Evolutionary conservation across 2,888 invertebrate genomes (phyloP).

Genomic region (Trissolcus japonicus): DNA sequence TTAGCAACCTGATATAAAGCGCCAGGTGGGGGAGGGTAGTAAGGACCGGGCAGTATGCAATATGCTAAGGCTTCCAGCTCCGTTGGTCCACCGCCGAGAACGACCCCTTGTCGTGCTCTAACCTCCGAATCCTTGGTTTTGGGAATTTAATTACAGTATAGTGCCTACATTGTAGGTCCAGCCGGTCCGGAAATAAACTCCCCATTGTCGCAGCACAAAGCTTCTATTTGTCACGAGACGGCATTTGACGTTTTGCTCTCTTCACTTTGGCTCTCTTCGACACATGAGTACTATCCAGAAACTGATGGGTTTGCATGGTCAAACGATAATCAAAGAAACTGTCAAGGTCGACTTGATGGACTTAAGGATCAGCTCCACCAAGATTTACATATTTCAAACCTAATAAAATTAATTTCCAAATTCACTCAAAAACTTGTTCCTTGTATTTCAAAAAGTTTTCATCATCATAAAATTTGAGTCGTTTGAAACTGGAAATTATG

Average conservation of each 20-base stretch:
- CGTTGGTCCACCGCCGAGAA: conserved; percentile 48
- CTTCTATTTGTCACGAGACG: conserved; percentile 75
- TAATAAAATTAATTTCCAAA: no score
- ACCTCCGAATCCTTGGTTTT: conserved; percentile 74
- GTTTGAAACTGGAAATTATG: not conserved
- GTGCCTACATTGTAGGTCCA: conserved; percentile 76
- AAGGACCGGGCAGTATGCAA: conserved; percentile 75
- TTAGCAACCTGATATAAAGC: conserved; percentile 61
- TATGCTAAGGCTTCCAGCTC: conserved; percentile 72
- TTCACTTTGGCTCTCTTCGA: conserved; percentile 61
- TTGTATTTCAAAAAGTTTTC: no score
- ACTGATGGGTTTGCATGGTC: conserved; percentile 37
- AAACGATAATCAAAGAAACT: conserved; percentile 31
- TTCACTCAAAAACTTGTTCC: no score
- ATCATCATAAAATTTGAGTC: no score
- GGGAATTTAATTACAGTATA: conserved; percentile 76
- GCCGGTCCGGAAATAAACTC: conserved; percentile 76
- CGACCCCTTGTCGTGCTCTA: conserved; percentile 60
- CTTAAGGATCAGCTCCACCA: no score
- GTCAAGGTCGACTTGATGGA: conserved; percentile 7
- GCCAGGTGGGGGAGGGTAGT: conserved; percentile 51
- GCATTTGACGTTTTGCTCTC: conserved; percentile 60
- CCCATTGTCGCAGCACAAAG: conserved; percentile 75
- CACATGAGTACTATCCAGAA: conserved; percentile 43
- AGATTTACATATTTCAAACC: no score